These are phyloP conservation scores for Geodia barretti DNA, from an alignment of 37 sponge, comb jelly and placozoan species.

Conservation along the genomic window DNA sequence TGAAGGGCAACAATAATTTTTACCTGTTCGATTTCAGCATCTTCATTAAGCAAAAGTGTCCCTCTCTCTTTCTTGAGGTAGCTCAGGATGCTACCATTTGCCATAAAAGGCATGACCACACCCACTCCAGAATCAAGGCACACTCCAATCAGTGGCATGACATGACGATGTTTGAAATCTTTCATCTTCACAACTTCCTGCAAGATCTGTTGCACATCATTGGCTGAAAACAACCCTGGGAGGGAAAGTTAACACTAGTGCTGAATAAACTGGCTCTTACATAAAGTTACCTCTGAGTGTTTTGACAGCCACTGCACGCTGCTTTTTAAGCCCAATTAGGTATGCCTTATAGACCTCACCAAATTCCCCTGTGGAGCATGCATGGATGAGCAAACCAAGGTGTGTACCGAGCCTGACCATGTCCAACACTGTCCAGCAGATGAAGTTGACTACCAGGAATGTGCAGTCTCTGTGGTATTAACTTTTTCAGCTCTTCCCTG, in stretches of 20 bases:
- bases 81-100: conserved; percentile 41
- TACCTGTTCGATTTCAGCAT: conserved; percentile 4
- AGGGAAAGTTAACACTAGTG: background rate
- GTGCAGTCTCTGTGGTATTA: conserved; percentile 16
- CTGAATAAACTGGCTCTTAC: background rate
- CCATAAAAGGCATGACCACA: conserved; percentile 49
- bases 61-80: conserved; percentile 40
- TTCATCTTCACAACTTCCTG: conserved; percentile 39
- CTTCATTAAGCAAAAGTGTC: conserved; percentile 3
- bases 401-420: conserved; percentile 22
- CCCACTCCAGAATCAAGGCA: conserved; percentile 15
- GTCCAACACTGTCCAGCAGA: conserved; percentile 29
- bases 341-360: conserved; percentile 47
- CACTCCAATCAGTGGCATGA: conserved; percentile 49
- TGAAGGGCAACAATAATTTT: no score
- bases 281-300: conserved; percentile 35
- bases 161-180: conserved; percentile 34
- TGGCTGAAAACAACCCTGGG: conserved; percentile 3
- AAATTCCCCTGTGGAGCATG: conserved; percentile 45
- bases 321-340: conserved; percentile 2
- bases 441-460: conserved; percentile 14
- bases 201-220: conserved; percentile 21
- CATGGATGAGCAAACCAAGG: background rate
- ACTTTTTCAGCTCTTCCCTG: background rate
- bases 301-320: conserved; percentile 40